phyloP scores from a whole-genome alignment of 1,140 invertebrate genomes.

The Holcopasites calliopsidis region DNA sequence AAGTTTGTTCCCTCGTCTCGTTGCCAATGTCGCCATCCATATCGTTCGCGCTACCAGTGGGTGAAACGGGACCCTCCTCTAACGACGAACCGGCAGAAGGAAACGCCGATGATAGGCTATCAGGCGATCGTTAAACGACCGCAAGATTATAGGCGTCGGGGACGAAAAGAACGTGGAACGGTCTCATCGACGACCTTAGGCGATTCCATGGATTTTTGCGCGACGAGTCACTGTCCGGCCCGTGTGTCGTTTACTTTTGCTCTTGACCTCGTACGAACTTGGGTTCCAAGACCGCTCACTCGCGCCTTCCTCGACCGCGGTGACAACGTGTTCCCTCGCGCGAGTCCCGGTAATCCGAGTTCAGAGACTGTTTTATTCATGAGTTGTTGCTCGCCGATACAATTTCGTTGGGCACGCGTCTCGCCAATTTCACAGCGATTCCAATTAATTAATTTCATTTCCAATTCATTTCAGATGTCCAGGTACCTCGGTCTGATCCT shows the following conservation, averaged over 20 bases:
- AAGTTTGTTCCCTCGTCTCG: neutral
- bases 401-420: slow-evolving; percentile 14
- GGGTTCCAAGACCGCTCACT: slow-evolving; percentile 33
- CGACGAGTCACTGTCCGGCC: slow-evolving; percentile 12
- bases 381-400: neutral
- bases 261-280: slow-evolving; percentile 62
- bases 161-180: neutral
- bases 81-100: neutral
- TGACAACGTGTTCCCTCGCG: slow-evolving; percentile 21
- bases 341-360: slow-evolving; percentile 24
- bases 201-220: slow-evolving; percentile 30
- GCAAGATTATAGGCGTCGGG: slow-evolving; percentile 2
- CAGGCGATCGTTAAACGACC: slow-evolving; percentile 13
- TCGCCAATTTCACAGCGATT: neutral
- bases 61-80: slow-evolving; percentile 44
- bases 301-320: neutral
- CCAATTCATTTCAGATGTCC: slow-evolving; percentile 69
- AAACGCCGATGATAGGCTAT: slow-evolving; percentile 11
- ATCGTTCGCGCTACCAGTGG: neutral
- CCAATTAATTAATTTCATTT: neutral
- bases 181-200: neutral
- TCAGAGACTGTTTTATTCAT: slow-evolving; percentile 34
- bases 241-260: slow-evolving; percentile 55
- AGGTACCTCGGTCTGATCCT: slow-evolving; percentile 66
- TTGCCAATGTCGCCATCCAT: neutral